A percentile compares a stretch with the other conserved stretches of the same genome.
phyloP scores from a whole-genome alignment of 2,888 invertebrate genomes.

The Cheiracanthium punctorium region DNA sequence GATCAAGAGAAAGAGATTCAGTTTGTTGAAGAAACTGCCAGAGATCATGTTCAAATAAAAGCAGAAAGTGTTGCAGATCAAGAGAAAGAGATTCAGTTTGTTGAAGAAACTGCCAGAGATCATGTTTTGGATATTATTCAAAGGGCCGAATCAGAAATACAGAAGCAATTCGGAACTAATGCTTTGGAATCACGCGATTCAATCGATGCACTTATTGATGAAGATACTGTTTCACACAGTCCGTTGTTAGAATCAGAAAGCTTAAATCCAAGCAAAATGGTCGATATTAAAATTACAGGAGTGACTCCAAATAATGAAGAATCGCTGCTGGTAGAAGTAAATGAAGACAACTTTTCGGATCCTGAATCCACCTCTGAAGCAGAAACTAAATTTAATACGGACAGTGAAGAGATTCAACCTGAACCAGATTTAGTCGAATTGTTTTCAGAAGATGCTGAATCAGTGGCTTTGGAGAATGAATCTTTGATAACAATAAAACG shows the following conservation, averaged over 20 bases:
- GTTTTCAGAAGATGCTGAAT: neutral
- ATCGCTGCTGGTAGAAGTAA: neutral
- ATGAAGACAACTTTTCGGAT: neutral
- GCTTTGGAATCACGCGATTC: neutral
- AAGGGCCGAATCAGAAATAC: neutral
- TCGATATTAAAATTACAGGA: neutral
- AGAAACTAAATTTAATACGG: conserved; percentile 53
- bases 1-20: neutral
- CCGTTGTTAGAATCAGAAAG: neutral
- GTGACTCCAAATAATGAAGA: neutral
- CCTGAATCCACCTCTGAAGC: conserved; percentile 55
- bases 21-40: conserved; percentile 2
- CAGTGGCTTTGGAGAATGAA: neutral
- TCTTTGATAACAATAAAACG: neutral
- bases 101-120: conserved; percentile 2
- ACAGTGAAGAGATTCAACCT: conserved; percentile 59
- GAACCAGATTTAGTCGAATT: conserved; percentile 46
- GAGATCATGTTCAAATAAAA: neutral
- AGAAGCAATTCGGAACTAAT: neutral
- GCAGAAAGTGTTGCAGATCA: neutral
- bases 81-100: neutral
- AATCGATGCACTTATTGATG: neutral
- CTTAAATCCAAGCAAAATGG: neutral
- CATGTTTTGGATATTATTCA: neutral
- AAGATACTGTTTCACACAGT: neutral